Evolutionary conservation across 2,888 invertebrate genomes (phyloP).

Genomic region (Troides helena): DNA sequence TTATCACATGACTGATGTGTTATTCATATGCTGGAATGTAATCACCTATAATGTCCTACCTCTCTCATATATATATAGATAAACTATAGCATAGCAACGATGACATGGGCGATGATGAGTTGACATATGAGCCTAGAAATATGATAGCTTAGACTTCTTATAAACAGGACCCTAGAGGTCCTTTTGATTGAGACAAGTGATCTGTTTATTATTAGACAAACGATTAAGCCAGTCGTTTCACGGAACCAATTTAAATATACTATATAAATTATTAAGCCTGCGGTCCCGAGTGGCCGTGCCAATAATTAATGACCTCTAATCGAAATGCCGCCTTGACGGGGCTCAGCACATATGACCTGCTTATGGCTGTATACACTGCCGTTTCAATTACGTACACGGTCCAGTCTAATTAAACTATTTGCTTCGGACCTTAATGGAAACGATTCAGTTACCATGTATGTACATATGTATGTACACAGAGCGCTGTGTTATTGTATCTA

Average conservation of each 20-base stretch:
- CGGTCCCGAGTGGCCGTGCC: neutral
- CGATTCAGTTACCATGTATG: neutral
- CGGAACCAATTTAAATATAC: neutral
- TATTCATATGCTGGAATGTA: no score
- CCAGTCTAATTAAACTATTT: constrained; percentile 15
- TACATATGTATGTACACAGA: neutral
- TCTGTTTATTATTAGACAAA: no score
- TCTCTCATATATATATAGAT: no score
- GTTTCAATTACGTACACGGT: neutral
- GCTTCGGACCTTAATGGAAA: constrained; percentile 2
- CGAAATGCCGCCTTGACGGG: constrained; percentile 1
- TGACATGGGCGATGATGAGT: no score
- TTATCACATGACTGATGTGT: no score
- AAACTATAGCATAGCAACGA: no score
- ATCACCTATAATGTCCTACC: no score
- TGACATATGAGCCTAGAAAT: no score
- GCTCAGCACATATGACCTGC: neutral
- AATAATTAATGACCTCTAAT: constrained; percentile 10
- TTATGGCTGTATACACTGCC: neutral
- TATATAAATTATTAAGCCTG: constrained; percentile 1
- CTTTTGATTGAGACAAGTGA: no score
- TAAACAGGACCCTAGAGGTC: no score
- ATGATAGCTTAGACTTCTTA: no score
- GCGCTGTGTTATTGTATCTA: neutral
- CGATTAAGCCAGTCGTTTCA: no score